Evolutionary conservation across 1,140 invertebrate species (phyloP), one percentile per base, ranked within the genome.

Genomic region (Globodera ellingtonae): DNA sequence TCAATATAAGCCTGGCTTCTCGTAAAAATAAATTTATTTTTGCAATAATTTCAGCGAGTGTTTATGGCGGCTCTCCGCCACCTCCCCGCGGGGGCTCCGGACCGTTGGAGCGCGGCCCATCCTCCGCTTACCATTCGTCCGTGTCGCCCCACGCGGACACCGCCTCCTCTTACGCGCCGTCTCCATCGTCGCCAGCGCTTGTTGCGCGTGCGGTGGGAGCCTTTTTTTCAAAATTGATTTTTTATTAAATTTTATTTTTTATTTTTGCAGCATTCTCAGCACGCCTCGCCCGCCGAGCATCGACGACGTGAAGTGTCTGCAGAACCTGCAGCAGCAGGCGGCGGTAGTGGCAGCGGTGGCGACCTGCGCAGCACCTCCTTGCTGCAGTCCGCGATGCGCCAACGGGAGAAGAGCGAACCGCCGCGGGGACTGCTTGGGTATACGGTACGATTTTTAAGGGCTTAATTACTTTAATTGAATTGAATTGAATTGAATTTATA

Each of bases 101-200:
- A 4, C 52, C 81, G 6, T 46, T 56, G 13, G 82, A 85, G 9
- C 83, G 81, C 15, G 81, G 81, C 15, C 83, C 83, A n/a, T 86
- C 84, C 8, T 83, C 82, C 56, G 83, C 83, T 52, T 84, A 84
- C 75, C 85, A 85, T 66, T 84, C 83, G 24, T 84, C 81, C 56
- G 73, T 70, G 13, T 84, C 83, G 2, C 83, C 83, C 18, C 83
- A 79, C 8, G 79, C 75, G 48, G 83, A 87, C 47, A 81, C 84
- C 72, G 72, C 76, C 62, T 62, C 78, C n/a, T 81, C 82, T 46
- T 80, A 79, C n/a, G 52, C 72, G 35, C 62, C 76, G 13, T 86
- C 84, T 24, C 83, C 84, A 7, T 82, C 84, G 9, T 83, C 82
- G 15, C 46, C 73, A 46, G 50, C 75, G 21, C 62, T 44, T 67